Evolutionary conservation across 2,113 vertebrate genomes (phyloP).

Genomic region (Gadus chalcogrammus): DNA sequence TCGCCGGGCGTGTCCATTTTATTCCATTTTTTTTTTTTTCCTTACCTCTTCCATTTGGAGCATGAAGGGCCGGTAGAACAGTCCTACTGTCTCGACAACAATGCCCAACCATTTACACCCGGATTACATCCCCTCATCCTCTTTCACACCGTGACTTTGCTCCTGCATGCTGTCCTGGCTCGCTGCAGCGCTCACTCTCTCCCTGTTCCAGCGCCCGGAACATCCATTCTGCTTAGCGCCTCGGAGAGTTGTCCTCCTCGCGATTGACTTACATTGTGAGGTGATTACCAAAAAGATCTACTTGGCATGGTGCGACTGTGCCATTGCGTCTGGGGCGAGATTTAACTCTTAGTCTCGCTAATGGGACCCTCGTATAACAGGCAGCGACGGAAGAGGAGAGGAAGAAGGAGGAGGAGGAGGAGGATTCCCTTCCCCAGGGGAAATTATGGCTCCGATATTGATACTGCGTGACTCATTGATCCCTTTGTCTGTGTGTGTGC

Average conservation of each 20-base stretch:
- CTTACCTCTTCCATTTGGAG: background rate
- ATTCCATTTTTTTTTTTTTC: background rate
- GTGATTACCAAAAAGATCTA: slow-evolving; percentile 1
- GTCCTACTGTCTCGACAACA: background rate
- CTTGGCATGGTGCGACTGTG: background rate
- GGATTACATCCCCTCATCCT: background rate
- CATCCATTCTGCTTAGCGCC: background rate
- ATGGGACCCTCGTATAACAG: background rate
- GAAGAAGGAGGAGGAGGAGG: background rate
- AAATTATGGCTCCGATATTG: slow-evolving; percentile 39
- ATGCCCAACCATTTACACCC: background rate
- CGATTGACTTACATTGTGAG: background rate
- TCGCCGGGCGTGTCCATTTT: background rate
- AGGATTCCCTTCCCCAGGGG: slow-evolving; percentile 10
- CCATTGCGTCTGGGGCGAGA: background rate
- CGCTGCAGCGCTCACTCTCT: background rate
- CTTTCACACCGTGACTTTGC: background rate
- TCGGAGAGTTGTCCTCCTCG: background rate
- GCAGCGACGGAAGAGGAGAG: no score
- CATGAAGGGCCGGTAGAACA: background rate
- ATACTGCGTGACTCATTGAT: slow-evolving; percentile 35
- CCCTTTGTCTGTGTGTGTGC: slow-evolving; percentile 11
- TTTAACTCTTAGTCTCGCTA: background rate
- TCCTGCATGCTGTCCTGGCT: background rate
- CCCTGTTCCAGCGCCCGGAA: background rate